Conservation (phyloP, 1,140 invertebrate genomes). For the Maconellicoccus hirsutus region DNA sequence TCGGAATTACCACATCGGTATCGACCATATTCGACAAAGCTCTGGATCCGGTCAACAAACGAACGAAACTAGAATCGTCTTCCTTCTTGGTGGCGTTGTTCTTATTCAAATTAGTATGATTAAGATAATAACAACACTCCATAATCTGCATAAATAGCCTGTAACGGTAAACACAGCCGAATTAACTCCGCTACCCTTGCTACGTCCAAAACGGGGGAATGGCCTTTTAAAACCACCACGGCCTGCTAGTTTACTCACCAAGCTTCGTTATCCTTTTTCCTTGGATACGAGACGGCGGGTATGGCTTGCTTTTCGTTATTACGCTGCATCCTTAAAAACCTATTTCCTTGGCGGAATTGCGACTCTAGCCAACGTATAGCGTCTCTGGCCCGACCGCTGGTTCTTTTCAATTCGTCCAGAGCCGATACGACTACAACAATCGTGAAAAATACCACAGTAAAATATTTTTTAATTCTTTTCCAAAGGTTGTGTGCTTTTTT, state of each 20-base stretch:
- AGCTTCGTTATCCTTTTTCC: constrained; percentile 44
- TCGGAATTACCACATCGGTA: constrained; percentile 36
- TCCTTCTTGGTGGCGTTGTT: constrained; percentile 42
- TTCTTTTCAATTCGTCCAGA: constrained; percentile 72
- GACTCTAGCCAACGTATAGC: constrained; percentile 82
- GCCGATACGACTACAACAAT: constrained; percentile 82
- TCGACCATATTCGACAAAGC: constrained; percentile 34
- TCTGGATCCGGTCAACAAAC: constrained; percentile 43
- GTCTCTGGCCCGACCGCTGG: constrained; percentile 59
- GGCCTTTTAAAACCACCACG: too few relatives aligned
- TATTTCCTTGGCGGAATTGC: constrained; percentile 70
- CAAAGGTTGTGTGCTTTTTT: background rate
- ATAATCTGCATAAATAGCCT: constrained; percentile 54
- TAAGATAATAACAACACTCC: constrained; percentile 49
- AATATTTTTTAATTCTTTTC: constrained; percentile 27
- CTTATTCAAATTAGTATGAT: constrained; percentile 39
- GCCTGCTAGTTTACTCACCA: background rate
- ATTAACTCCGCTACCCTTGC: too few relatives aligned
- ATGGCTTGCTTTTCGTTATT: constrained; percentile 60
- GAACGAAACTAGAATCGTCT: constrained; percentile 42
- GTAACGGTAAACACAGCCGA: constrained; percentile 30
- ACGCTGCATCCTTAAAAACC: constrained; percentile 67
- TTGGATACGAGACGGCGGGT: constrained; percentile 58
- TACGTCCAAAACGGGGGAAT: too few relatives aligned
- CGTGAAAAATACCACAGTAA: too few relatives aligned